Percentiles rank a stretch among this genome's conserved stretches.
phyloP scores from a whole-genome alignment of 2,888 invertebrate genomes.

The Cosmia pyralina region DNA sequence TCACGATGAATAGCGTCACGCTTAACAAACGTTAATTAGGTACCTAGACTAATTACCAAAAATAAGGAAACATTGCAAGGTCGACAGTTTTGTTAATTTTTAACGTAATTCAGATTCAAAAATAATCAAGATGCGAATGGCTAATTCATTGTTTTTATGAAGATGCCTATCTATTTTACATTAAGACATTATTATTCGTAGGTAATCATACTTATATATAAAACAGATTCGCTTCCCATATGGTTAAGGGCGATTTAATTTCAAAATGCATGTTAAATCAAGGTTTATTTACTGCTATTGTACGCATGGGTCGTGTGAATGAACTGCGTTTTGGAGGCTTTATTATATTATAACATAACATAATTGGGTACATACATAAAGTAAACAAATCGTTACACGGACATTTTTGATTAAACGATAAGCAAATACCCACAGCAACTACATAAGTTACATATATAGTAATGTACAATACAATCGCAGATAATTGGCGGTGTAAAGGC shows the following conservation, averaged over 20 bases:
- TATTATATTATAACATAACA: slow-evolving; percentile 7
- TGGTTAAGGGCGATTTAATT: slow-evolving; percentile 42
- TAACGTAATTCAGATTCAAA: slow-evolving; percentile 43
- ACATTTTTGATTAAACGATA: slow-evolving; percentile 15
- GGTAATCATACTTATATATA: slow-evolving; percentile 28
- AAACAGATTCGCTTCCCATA: slow-evolving; percentile 49
- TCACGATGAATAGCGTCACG: slow-evolving; percentile 51
- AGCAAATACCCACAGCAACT: neutral
- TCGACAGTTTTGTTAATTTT: slow-evolving; percentile 61
- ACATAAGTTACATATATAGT: no score
- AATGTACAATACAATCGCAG: no score
- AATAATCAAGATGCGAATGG: slow-evolving; percentile 40
- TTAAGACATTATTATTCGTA: slow-evolving; percentile 55
- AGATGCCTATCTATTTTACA: slow-evolving; percentile 65
- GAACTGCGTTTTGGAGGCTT: slow-evolving; percentile 22
- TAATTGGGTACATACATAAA: neutral
- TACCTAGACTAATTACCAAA: slow-evolving; percentile 66
- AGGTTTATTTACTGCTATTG: slow-evolving; percentile 38
- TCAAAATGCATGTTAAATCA: slow-evolving; percentile 41
- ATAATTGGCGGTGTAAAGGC: no score
- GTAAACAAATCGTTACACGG: slow-evolving; percentile 29
- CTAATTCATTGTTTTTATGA: slow-evolving; percentile 33
- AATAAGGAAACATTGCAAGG: slow-evolving; percentile 71
- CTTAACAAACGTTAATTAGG: slow-evolving; percentile 57
- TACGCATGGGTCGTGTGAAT: slow-evolving; percentile 46